Evolutionary conservation across 1,140 invertebrate species (phyloP).

Genomic region (Leptestheria dahalacensis): DNA sequence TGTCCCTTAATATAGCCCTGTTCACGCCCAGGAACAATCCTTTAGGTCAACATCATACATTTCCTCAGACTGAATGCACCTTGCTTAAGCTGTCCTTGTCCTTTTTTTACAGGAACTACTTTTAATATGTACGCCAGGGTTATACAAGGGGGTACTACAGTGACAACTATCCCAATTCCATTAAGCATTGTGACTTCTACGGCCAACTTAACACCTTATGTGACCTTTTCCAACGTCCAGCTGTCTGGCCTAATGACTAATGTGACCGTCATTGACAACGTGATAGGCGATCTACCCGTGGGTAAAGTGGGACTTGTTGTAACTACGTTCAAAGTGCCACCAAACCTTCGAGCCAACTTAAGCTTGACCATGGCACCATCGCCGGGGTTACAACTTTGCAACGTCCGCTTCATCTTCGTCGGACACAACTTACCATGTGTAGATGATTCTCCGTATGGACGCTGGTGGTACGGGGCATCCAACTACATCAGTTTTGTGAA

Average conservation of each 20-base stretch:
- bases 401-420: neutral
- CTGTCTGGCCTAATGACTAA: neutral
- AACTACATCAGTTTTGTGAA: neutral
- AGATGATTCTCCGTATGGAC: neutral
- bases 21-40: neutral
- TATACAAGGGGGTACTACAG: neutral
- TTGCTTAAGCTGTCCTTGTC: neutral
- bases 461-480: neutral
- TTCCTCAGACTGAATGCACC: neutral
- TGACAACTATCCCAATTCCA: neutral
- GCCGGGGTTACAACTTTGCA: neutral
- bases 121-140: neutral
- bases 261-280: neutral
- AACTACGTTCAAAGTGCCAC: neutral
- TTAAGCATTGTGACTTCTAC: neutral
- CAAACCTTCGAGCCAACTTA: neutral
- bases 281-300: neutral
- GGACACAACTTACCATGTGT: neutral
- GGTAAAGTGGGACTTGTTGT: neutral
- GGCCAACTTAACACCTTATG: neutral
- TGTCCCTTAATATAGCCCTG: neutral
- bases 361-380: neutral
- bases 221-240: neutral
- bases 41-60: neutral
- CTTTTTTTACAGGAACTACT: neutral